phyloP scores from a whole-genome alignment of 2,888 invertebrate genomes.

The Tipula vernalis region DNA sequence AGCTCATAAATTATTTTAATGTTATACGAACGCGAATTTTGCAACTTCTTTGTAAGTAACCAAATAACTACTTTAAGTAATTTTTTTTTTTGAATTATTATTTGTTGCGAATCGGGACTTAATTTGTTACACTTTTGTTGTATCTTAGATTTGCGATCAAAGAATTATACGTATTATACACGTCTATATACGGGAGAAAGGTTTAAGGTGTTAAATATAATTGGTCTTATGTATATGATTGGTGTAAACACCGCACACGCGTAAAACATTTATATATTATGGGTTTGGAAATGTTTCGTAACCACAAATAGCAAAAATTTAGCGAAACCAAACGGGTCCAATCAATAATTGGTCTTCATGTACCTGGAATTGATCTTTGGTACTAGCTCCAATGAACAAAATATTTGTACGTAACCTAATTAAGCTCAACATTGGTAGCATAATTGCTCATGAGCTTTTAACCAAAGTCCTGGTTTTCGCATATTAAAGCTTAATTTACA shows the following conservation, averaged over 20 bases:
- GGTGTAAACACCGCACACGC: background rate
- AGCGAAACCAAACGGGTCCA: no score
- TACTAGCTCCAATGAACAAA: no score
- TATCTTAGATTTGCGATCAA: background rate
- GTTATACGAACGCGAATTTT: background rate
- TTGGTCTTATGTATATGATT: background rate
- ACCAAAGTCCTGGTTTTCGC: no score
- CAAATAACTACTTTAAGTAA: background rate
- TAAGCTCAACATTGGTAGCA: no score
- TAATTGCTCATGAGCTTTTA: no score
- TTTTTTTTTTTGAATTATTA: background rate
- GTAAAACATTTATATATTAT: background rate
- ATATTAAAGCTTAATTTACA: no score
- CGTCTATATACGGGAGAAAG: background rate
- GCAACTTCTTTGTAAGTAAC: background rate
- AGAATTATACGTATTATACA: background rate
- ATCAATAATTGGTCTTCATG: no score
- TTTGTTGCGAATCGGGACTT: background rate
- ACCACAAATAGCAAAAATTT: no score
- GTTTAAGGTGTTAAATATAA: background rate
- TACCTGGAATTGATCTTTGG: no score
- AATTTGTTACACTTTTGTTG: background rate
- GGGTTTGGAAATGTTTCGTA: background rate
- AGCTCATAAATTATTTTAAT: background rate
- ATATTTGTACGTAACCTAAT: no score